Evolutionary conservation across 2,113 vertebrate genomes (phyloP), one percentile per base, ranked within the genome.

Genomic region (Cromileptes altivelis): DNA sequence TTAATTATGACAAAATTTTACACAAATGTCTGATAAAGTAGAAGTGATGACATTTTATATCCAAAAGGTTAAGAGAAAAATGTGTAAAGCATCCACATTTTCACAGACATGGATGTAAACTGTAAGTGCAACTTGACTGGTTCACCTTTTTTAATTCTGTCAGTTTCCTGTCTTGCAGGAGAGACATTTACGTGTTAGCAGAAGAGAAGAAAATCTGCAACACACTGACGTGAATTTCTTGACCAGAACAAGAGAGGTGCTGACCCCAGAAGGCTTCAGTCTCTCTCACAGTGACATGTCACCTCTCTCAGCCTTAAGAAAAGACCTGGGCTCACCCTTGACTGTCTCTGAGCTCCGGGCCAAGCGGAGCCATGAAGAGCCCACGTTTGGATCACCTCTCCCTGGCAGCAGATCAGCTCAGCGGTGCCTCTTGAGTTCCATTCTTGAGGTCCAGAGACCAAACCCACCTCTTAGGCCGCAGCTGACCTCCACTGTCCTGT

Each of bases 401-500:
- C 21, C 70, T 30, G 8, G n/a, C 53, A 82, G 1, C 52, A 89
- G 71, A 73, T 63, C 60, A 37, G 81, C 93, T 0, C 60, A 72
- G 1, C 80, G 33, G 6, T 94, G 88, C 49, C 21, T 93, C 37
- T 94, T 94, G 0, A 56, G 86, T 12, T 88, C 89, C 1, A 74
- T 92, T 9, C 75, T 79, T 0, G 86, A 93, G 60, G 90, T 88
- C 0, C 84, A 89, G 49, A 85, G 83, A 40, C 92, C 88, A 3
- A 84, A 79, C 64, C 47, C 53, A 53, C 91, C 93, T 53, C 13
- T 78, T 10, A 92, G 79, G 58, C 93, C 88, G 0, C 91, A 21
- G 2, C 85, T 90, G 75, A 88, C 85, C 45, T 95, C 94, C 50
- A 90, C 92, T 15, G 92, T 88, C 15, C 78, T 85, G 13, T 15